Percentiles rank a stretch among this genome's conserved stretches.
These are phyloP conservation scores for Ciconia nigra DNA, from an alignment of 2,797 vertebrate species.

Conservation along the genomic window DNA sequence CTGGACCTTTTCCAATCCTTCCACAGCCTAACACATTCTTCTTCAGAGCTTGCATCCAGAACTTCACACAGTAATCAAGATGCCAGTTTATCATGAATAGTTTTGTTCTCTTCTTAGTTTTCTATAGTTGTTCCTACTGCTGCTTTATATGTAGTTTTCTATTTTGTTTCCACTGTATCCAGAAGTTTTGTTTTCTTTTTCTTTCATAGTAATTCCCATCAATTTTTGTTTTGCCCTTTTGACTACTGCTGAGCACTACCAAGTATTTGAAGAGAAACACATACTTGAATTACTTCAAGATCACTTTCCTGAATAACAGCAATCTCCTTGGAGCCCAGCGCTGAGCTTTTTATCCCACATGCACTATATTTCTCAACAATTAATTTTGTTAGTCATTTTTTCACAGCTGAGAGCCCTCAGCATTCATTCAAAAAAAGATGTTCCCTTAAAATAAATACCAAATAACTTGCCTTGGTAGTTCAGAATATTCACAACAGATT, in stretches of 20 bases:
- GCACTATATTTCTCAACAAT: not conserved
- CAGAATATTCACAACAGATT: not conserved
- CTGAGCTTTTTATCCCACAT: not conserved
- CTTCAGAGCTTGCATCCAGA: not conserved
- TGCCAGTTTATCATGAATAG: not conserved
- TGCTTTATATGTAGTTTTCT: not conserved
- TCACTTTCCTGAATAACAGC: not conserved
- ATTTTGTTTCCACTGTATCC: not conserved
- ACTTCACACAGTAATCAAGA: not conserved
- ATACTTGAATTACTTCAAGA: not conserved
- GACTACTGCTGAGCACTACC: not conserved
- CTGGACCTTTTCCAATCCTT: not conserved
- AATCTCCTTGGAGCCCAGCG: not conserved
- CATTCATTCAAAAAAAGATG: not conserved
- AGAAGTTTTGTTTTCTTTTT: not conserved
- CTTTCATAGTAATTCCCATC: not conserved
- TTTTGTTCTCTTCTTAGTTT: not conserved
- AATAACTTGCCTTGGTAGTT: not conserved
- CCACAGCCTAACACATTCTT: not conserved
- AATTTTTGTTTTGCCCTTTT: not conserved
- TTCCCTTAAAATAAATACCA: not conserved
- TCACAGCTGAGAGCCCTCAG: not conserved
- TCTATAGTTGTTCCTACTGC: not conserved
- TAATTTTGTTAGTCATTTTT: not conserved
- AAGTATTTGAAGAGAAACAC: not conserved